These are phyloP conservation scores for Prietella phreatophila DNA, from an alignment of 2,113 vertebrate species.

Conservation along the genomic window DNA sequence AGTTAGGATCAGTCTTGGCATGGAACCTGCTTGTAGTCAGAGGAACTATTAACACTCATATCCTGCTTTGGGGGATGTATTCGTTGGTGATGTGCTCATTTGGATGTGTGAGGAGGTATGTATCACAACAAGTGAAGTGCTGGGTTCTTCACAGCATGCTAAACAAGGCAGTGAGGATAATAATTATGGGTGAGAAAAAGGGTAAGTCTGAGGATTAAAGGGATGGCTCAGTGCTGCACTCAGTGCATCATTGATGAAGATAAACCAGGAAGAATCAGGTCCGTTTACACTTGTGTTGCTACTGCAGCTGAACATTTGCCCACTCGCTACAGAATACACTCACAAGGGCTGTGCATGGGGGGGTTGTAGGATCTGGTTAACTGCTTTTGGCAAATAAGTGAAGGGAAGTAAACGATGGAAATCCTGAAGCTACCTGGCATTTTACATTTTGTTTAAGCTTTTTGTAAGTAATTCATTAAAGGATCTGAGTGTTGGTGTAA, in stretches of 20 bases:
- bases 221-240: background rate
- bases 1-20: background rate
- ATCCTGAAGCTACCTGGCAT: background rate
- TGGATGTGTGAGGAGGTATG: constrained; percentile 5
- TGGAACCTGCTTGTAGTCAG: background rate
- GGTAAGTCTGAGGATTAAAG: background rate
- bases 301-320: background rate
- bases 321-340: background rate
- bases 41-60: constrained; percentile 12
- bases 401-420: background rate
- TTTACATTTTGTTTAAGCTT: background rate
- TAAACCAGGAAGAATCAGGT: background rate
- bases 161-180: constrained; percentile 14
- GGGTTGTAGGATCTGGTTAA: background rate
- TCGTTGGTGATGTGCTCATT: constrained; percentile 4
- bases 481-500: background rate
- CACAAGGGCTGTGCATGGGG: background rate
- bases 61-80: constrained; percentile 40
- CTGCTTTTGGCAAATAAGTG: background rate
- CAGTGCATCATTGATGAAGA: background rate
- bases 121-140: background rate
- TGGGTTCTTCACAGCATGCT: constrained; percentile 8
- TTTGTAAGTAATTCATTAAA: background rate
- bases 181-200: background rate
- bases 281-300: background rate